Conservation (phyloP, 2,888 invertebrate genomes). For the Cheilosia vulpina region DNA sequence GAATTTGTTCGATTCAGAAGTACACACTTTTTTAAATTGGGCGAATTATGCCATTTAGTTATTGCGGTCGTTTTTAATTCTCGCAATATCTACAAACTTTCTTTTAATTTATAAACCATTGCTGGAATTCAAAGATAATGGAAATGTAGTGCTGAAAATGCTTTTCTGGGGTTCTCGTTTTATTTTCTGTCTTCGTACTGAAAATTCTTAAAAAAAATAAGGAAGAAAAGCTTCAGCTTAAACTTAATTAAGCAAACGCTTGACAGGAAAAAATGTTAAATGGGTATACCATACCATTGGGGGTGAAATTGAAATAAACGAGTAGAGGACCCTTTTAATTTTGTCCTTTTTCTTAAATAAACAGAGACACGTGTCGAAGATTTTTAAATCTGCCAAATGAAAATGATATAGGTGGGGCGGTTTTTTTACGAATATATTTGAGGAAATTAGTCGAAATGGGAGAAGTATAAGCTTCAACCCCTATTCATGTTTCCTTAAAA, state of each 20-base stretch:
- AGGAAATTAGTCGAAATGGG: neutral
- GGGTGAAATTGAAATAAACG: constrained; percentile 4
- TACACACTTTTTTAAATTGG: neutral
- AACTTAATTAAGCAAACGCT: neutral
- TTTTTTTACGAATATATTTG: neutral
- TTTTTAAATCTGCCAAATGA: constrained; percentile 28
- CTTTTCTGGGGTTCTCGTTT: too few species aligned
- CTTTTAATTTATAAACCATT: neutral
- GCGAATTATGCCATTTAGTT: neutral
- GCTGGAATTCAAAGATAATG: neutral
- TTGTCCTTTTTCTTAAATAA: constrained; percentile 19
- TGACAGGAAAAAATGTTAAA: neutral
- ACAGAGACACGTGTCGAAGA: constrained; percentile 35
- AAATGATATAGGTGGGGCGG: neutral
- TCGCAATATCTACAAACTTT: neutral
- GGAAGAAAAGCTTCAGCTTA: neutral
- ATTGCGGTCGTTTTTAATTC: too few species aligned
- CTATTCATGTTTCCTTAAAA: too few species aligned
- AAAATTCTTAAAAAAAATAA: neutral
- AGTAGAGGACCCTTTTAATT: constrained; percentile 11
- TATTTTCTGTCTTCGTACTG: too few species aligned
- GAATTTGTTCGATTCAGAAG: neutral
- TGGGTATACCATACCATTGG: neutral
- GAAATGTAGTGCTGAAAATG: neutral
- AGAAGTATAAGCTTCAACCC: too few species aligned